Base-by-base conservation (phyloP, 2,888 invertebrate genomes). In the Cryptocephalus moraei region DNA sequence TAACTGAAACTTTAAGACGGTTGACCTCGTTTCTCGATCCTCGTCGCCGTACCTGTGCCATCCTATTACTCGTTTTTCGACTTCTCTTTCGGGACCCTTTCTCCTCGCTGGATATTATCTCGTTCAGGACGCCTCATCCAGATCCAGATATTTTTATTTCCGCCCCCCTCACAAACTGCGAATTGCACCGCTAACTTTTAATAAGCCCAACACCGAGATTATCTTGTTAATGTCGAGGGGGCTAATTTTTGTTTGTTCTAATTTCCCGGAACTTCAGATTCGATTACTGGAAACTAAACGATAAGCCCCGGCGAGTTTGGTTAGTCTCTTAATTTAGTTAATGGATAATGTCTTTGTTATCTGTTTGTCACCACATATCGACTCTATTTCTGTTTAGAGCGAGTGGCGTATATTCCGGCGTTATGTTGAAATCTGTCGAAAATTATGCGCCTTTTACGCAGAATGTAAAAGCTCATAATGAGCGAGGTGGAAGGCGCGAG, bases 11-110 rank as follows among this genome's bases (percentile, higher is more conserved):
- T 50, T 53, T 47, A 46, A 46, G 43, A 39, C 45, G 50, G 50
- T 47, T 51, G 55, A 51, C 53, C 51, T 46, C 50, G 47, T 53
- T 53, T 43, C 22, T 22, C 22, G 22, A 22, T 22, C 12, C 36
- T 36, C 36, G 36, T 43, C 47, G 40, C 41, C 44, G 48, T 55
- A 51, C 52, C 52, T 51, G 49, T 53, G 51, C 50, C 52, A 52
- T 54, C 54, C 52, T 52, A 54, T 52, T 54, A 54, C 48, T 50
- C 50, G 51, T 54, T 54, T 54, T 54, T 47, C 50, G 49, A 51
- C 51, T 51, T 42, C 39, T 41, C 50, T 42, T n/a, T 36, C 36
- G 36, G 6, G 11, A 4, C 36, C 36, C 6, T 36, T 36, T 11
- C 36, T 36, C 36, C 51, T 50, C 51, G 49, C 51, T 52, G 54